These are phyloP conservation scores for Anabacerthia variegaticeps DNA, from an alignment of 2,797 vertebrate species.

Conservation along the genomic window DNA sequence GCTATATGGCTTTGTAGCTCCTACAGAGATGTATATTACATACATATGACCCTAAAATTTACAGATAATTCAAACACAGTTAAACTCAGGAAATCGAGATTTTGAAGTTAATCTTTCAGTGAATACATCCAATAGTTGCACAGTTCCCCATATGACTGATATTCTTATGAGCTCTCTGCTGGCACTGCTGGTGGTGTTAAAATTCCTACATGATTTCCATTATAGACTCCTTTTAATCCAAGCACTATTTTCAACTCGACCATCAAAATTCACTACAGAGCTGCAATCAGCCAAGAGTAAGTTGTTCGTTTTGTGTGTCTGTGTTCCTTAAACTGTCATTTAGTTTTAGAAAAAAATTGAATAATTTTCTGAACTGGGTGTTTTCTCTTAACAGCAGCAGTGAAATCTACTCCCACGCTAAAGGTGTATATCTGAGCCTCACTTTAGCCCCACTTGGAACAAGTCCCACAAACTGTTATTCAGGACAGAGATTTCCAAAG, in stretches of 20 bases:
- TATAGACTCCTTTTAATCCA: background rate
- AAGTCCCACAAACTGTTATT: background rate
- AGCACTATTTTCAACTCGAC: background rate
- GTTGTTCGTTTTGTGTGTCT: background rate
- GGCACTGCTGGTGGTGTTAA: background rate
- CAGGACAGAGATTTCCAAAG: background rate
- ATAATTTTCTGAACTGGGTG: background rate
- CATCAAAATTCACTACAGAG: slow-evolving; percentile 4
- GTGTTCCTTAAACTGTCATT: background rate
- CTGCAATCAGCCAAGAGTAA: background rate
- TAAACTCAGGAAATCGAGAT: background rate
- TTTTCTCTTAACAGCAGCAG: background rate
- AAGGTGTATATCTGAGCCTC: background rate
- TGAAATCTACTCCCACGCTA: background rate
- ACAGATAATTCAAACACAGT: background rate
- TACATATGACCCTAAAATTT: background rate
- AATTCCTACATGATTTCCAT: background rate
- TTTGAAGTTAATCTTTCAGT: background rate
- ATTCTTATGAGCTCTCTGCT: background rate
- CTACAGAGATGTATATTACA: background rate
- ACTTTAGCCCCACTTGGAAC: background rate
- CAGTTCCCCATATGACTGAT: background rate
- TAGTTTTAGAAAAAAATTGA: background rate
- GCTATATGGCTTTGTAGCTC: background rate
- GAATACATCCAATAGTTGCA: background rate